These are phyloP conservation scores for Chymomyza caudatula DNA, from an alignment of 2,888 invertebrate genomes.

Conservation along the genomic window DNA sequence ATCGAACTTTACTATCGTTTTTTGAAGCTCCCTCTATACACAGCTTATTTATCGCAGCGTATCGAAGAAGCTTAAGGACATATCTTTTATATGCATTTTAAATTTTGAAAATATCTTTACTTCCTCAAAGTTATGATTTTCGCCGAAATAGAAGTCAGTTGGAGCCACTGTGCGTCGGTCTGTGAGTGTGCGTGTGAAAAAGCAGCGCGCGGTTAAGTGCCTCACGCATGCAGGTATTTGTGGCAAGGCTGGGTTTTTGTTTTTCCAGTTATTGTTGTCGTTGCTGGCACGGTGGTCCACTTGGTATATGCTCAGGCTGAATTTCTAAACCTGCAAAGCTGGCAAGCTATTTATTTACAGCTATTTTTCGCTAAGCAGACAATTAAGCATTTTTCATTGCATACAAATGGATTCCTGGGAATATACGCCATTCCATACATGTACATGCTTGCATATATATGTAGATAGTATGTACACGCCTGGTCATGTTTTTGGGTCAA, in stretches of 20 bases:
- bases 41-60: no score
- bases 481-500: conserved; percentile 1
- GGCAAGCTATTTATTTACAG: conserved; percentile 46
- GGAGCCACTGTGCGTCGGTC: background rate
- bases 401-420: conserved; percentile 46
- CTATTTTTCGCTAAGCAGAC: conserved; percentile 65
- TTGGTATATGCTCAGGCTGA: conserved; percentile 2
- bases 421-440: background rate
- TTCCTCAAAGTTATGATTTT: no score
- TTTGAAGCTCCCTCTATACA: no score
- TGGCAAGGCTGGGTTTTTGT: conserved; percentile 20
- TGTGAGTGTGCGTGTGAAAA: background rate
- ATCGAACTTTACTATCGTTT: no score
- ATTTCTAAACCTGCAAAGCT: conserved; percentile 27
- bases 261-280: conserved; percentile 22
- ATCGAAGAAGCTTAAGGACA: no score
- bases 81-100: no score
- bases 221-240: conserved; percentile 50
- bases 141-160: no score
- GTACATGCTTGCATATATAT: background rate
- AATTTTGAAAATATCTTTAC: no score
- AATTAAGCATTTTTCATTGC: conserved; percentile 69
- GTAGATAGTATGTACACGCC: background rate
- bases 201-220: conserved; percentile 31
- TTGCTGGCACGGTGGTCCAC: background rate